phyloP scores from a whole-genome alignment of 2,888 invertebrate genomes.

The Tetranychus truncatus region DNA sequence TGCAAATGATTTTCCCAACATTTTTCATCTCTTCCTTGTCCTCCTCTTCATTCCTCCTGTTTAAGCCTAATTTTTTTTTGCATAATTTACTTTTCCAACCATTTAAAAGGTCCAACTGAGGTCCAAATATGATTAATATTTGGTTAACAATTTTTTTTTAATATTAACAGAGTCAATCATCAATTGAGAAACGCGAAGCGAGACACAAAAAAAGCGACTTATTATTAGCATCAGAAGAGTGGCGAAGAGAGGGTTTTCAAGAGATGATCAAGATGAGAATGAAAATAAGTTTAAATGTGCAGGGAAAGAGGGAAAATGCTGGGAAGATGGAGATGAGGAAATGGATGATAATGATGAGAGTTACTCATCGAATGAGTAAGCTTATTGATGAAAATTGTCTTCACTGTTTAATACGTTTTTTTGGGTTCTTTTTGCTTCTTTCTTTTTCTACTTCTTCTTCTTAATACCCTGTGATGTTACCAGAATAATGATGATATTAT shows the following conservation, averaged over 20 bases:
- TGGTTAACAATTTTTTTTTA: too few species aligned
- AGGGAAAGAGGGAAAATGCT: not conserved
- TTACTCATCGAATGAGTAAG: not conserved
- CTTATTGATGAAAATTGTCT: not conserved
- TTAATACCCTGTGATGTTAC: not conserved
- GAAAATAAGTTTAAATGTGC: not conserved
- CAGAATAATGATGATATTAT: not conserved
- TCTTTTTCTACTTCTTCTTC: not conserved
- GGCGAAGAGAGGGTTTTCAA: not conserved
- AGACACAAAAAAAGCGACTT: too few species aligned
- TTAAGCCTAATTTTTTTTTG: too few species aligned
- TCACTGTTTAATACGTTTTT: not conserved
- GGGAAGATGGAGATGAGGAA: not conserved
- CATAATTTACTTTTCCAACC: too few species aligned
- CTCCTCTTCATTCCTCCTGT: too few species aligned
- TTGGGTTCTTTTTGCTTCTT: not conserved
- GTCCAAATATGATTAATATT: too few species aligned
- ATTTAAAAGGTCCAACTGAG: too few species aligned
- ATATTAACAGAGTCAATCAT: too few species aligned
- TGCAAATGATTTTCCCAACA: too few species aligned
- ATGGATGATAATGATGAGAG: not conserved
- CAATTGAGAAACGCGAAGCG: too few species aligned
- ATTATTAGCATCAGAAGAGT: too few species aligned
- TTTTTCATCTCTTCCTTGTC: too few species aligned
- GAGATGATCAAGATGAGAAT: not conserved